Conservation (phyloP, 2,797 vertebrate genomes). For the Agapornis canus region DNA sequence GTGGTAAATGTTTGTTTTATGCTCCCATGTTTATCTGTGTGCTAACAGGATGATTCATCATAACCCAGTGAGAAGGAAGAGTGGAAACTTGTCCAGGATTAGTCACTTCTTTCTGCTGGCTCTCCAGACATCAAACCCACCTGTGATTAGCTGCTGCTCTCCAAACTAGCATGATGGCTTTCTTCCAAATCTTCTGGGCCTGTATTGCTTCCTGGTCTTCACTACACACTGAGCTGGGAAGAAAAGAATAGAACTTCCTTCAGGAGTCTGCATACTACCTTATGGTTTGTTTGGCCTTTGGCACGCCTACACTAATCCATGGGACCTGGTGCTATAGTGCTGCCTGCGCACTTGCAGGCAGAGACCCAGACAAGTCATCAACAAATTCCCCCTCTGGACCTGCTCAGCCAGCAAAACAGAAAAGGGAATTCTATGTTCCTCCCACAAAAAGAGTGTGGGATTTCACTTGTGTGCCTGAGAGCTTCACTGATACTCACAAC, state of each 20-base stretch:
- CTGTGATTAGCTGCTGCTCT: constrained; percentile 98
- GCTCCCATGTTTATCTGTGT: not conserved
- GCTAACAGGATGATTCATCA: not conserved
- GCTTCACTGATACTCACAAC: constrained; percentile 86
- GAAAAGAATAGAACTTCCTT: not conserved
- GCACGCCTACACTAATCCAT: not conserved
- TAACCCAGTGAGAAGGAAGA: not conserved
- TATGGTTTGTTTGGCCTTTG: not conserved
- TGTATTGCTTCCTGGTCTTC: constrained; percentile 97
- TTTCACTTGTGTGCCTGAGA: not conserved
- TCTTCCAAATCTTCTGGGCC: constrained; percentile 99
- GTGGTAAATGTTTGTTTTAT: not conserved
- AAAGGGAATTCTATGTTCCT: not conserved
- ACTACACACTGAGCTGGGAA: constrained; percentile 90
- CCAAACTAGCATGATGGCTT: constrained; percentile 99
- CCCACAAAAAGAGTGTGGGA: not conserved
- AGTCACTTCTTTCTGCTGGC: constrained; percentile 22
- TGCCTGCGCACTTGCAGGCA: not conserved
- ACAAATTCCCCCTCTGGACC: not conserved
- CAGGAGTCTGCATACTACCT: not conserved
- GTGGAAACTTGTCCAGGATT: not conserved
- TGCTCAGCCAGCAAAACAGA: not conserved
- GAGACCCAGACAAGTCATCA: not conserved
- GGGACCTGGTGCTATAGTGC: not conserved
- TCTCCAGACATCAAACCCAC: constrained; percentile 70